Conservation (phyloP, 2,113 vertebrate genomes). For the Rafetus swinhoei region DNA sequence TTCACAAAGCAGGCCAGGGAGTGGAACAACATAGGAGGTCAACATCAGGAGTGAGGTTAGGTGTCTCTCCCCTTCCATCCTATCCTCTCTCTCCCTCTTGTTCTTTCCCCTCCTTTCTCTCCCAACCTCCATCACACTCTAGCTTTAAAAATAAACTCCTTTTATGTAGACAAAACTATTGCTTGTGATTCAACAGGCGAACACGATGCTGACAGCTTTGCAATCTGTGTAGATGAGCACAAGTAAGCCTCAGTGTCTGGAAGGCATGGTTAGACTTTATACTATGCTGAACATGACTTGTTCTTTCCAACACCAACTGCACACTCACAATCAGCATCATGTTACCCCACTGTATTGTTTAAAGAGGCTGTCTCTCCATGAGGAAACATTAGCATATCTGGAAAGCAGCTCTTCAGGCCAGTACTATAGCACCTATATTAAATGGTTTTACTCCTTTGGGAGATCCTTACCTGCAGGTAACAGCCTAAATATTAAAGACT, state of each 20-base stretch:
- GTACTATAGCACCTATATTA: accelerated
- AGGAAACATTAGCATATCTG: neutral
- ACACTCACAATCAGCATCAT: accelerated
- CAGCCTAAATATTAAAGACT: neutral
- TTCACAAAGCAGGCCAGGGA: neutral
- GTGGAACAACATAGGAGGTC: neutral
- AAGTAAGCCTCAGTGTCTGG: neutral
- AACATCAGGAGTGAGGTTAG: neutral
- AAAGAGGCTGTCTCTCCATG: neutral
- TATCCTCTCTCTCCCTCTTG: neutral
- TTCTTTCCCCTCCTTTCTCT: neutral
- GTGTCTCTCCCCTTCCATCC: neutral
- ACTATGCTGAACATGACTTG: neutral
- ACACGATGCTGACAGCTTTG: neutral
- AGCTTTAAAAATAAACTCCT: neutral
- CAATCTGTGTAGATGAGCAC: neutral
- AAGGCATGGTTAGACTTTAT: neutral
- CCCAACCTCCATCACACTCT: neutral
- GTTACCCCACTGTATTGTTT: neutral
- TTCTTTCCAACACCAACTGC: neutral
- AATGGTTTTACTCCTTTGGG: neutral
- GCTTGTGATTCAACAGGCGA: neutral
- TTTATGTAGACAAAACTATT: too few species aligned
- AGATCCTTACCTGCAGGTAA: neutral
- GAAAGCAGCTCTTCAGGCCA: neutral